A percentile compares a stretch with the other conserved stretches of the same genome.
These are phyloP conservation scores for Octodon degus DNA, from an alignment of 2,113 vertebrate species.

Conservation along the genomic window DNA sequence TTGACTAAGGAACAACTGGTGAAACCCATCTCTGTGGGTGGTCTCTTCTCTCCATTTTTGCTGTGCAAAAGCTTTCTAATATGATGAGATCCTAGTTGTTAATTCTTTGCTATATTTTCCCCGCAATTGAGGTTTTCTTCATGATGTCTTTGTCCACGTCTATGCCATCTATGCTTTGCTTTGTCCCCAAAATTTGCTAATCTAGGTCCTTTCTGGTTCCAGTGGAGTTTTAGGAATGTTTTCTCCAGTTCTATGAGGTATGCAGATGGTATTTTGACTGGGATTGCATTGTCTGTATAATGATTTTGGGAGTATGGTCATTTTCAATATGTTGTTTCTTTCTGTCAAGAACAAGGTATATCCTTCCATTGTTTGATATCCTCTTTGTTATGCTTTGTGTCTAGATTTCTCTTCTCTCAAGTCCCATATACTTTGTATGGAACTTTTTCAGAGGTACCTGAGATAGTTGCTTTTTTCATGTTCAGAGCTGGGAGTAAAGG, in stretches of 20 bases:
- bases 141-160: neutral
- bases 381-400: neutral
- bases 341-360: neutral
- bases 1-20: neutral
- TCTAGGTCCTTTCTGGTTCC: neutral
- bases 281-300: neutral
- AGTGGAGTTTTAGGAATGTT: neutral
- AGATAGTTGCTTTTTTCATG: too few species aligned
- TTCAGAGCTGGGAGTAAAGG: neutral
- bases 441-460: neutral
- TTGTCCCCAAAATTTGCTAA: neutral
- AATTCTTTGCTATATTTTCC: neutral
- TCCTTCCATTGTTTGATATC: neutral
- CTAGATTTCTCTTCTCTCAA: too few species aligned
- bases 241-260: neutral
- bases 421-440: neutral
- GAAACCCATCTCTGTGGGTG: neutral
- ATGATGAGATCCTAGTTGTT: neutral
- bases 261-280: neutral
- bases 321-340: neutral
- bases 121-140: neutral
- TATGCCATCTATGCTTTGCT: neutral
- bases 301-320: neutral
- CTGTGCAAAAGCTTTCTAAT: neutral
- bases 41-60: neutral